Conservation (phyloP, 2,797 vertebrate genomes). For the Tapirus indicus region DNA sequence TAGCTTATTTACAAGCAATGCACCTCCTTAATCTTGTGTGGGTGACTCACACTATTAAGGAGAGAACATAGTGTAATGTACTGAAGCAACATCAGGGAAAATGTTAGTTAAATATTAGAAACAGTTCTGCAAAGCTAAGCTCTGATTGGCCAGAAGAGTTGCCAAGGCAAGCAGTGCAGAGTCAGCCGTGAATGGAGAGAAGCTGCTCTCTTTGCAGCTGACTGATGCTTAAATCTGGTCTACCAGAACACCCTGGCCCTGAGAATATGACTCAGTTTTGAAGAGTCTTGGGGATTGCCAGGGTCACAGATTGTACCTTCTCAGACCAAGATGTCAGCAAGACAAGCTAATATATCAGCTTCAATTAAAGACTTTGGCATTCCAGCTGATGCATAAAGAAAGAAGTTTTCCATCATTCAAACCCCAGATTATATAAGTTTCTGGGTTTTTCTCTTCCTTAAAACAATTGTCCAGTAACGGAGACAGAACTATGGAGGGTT, state of each 20-base stretch:
- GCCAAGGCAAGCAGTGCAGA: constrained; percentile 44
- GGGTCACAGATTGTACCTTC: neutral
- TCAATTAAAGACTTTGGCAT: neutral
- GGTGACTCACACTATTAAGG: constrained; percentile 68
- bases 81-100: constrained; percentile 63
- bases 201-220: neutral
- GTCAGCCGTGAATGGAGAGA: neutral
- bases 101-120: constrained; percentile 78
- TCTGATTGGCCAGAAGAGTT: constrained; percentile 38
- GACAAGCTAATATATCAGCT: neutral
- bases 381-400: neutral
- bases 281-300: neutral
- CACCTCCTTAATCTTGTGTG: neutral
- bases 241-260: neutral
- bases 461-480: neutral
- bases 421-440: neutral
- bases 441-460: neutral
- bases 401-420: neutral
- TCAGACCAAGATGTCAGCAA: neutral
- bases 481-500: neutral
- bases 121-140: constrained; percentile 55
- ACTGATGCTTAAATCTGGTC: neutral
- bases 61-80: constrained; percentile 43
- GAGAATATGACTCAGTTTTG: neutral
- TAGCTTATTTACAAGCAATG: constrained; percentile 65